Conservation (phyloP, 2,113 vertebrate species). For the Chinchilla lanigera region DNA sequence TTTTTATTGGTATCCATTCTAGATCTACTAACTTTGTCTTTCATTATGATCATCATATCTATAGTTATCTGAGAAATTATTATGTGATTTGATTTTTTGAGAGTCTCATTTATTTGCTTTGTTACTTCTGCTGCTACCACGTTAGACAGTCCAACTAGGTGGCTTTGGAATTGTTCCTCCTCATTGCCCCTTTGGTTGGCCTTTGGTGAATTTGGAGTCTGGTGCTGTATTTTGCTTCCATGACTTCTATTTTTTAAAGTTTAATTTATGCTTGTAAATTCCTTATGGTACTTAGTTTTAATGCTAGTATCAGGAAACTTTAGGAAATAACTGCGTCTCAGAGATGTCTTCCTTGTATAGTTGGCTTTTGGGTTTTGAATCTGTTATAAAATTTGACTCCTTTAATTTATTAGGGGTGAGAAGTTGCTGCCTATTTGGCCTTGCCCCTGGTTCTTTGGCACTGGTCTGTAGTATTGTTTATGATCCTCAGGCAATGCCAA, state of each 20-base stretch:
- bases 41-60: neutral
- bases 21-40: neutral
- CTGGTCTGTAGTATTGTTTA: neutral
- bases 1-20: neutral
- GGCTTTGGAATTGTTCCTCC: neutral
- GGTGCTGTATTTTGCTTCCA: neutral
- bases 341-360: neutral
- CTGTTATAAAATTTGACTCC: neutral
- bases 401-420: neutral
- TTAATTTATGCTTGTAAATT: neutral
- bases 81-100: neutral
- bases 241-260: neutral
- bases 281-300: neutral
- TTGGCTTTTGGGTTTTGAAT: neutral
- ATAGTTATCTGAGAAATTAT: neutral
- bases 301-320: neutral
- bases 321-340: neutral
- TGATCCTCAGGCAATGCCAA: neutral
- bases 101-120: neutral
- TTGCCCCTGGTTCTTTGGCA: neutral
- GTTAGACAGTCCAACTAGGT: neutral
- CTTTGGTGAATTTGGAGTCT: neutral
- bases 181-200: too few species aligned
- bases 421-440: neutral
- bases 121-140: neutral